Evolutionary conservation across 2,113 vertebrate species (phyloP), one percentile per base, ranked within the genome.

Genomic region (Colaptes auratus): DNA sequence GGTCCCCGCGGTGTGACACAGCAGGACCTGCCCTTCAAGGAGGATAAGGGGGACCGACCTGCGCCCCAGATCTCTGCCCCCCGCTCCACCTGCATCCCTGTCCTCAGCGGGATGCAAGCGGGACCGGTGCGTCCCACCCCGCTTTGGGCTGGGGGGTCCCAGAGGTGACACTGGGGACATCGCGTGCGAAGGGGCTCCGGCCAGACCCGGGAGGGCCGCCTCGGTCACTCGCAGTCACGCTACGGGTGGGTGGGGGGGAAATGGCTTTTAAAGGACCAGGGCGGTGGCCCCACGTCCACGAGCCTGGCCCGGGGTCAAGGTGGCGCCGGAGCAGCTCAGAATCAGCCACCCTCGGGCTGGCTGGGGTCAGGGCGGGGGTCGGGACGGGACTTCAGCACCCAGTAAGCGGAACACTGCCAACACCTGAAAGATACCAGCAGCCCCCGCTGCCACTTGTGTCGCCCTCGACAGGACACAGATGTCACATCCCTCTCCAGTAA

Each of bases 171-270:
- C 2, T 78, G 66, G 82, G 89, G 95, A 88, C 93, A 96, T 96
- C 59, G 95, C 95, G 93, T 95, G 95, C 83, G 76, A 96, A 93
- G 55, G 89, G 83, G 72, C 86, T 82, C 83, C 9, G 91, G 86
- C 31, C 82, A 15, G 87, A 67, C 72, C 84, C 59, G 90, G 72
- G 92, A 92, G 75, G 84, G 65, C 72, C 7, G 87, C 59, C 78
- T 79, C n/a, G 82, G 92, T 86, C 93, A 77, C 85, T 84, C 28
- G 7, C 56, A 87, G 95, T 96, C 95, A 94, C 95, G 95, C 93
- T 91, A 94, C 16, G 78, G 70, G 91, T 56, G 90, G 65, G 82
- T 3, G 84, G 55, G 39, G 33, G 87, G 95, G 95, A 87, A 91
- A 87, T 91, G 88, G 36, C 25, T 86, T 88, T 65, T 83, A 83